Base-by-base conservation (phyloP, 2,888 invertebrate species). In the Carcina quercana region DNA sequence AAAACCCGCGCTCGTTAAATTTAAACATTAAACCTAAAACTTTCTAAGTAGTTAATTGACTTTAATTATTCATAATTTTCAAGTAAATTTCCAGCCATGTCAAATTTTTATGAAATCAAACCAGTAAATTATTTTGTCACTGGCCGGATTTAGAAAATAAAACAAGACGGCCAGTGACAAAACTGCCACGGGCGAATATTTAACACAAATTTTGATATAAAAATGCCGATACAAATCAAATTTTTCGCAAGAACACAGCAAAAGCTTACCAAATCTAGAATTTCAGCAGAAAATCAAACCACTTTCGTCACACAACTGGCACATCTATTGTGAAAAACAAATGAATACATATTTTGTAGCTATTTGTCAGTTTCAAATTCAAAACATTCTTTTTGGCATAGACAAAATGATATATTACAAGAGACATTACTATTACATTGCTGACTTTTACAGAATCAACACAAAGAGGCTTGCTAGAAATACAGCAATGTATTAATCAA, bases 301-400 rank as follows among this genome's bases (percentile, higher is more conserved):
- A 54, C 45, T 59, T 64, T 57, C 47, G 34, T 43, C 33, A 36
- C 49, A 43, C 54, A 72, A 71, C 65, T 79, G 72, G 68, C 78
- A 73, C 61, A 63, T 60, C 53, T 47, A 45, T 37, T 38, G 45
- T 45, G 50, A 57, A 60, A 64, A 79, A 76, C 74, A 74, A 76
- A 47, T 62, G 74, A 71, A 69, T 47, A 38, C 37, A 38, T 47
- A 37, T 41, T 54, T 49, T 43, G 40, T 49, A 47, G 38, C 45
- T 47, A 55, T 53, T 53, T 47, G 40, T 50, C 59, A 45, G n/a
- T 42, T 42, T 49, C 30, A 28, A 32, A 38, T 47, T 59, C 51
- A 65, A 64, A 64, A 57, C 52, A 62, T 50, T 54, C 45, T 30
- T 43, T 32, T 22, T 7, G 19, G 31, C 50, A 56, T 43, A 54